Base-by-base conservation (phyloP, 2,888 invertebrate genomes). In the Zygaena filipendulae region DNA sequence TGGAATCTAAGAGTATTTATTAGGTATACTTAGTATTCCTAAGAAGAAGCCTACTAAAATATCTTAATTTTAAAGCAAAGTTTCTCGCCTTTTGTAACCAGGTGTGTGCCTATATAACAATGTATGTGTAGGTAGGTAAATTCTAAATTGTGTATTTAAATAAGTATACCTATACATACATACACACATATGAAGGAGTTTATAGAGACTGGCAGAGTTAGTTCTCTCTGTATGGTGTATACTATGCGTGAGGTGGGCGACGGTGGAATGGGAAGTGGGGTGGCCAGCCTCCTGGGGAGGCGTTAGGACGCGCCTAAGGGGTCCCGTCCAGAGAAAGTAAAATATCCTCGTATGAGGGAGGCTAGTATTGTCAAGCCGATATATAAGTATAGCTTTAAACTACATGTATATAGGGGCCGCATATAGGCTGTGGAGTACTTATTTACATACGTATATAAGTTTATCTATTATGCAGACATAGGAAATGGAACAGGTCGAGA, bases 241-340 rank as follows among this genome's bases (percentile, higher is more conserved):
- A 72, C 60, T 72, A 71, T 66, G 64, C 63, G 68, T 59, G 54
- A 66, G 74, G 71, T 58, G 64, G 64, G 59, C 55, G 52, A 45
- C 43, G 41, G 46, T 45, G 38, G 37, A 41, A 53, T 53, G 52
- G 40, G 52, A 32, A 32, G 35, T 48, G 41, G 45, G 31, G 50
- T 41, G 39, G 44, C 43, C 44, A 42, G 46, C 49, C 52, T 43
- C 38, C 40, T 39, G 48, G 55, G 60, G 45, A 62, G 60, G 42
- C 53, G 45, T 49, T 57, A 54, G 56, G 52, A 60, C 58, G 58
- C 68, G 74, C 72, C 70, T 61, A 50, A 68, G 68, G 72, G 75
- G 70, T 55, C 64, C 58, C 72, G 77, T 71, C 75, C 75, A 77
- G 77, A 70, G 72, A 79, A 77, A 79, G 75, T 74, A 74, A 74